Evolutionary conservation across 1,140 invertebrate species (phyloP), one percentile per base, ranked within the genome.

Genomic region (Sminthurinus signatus): DNA sequence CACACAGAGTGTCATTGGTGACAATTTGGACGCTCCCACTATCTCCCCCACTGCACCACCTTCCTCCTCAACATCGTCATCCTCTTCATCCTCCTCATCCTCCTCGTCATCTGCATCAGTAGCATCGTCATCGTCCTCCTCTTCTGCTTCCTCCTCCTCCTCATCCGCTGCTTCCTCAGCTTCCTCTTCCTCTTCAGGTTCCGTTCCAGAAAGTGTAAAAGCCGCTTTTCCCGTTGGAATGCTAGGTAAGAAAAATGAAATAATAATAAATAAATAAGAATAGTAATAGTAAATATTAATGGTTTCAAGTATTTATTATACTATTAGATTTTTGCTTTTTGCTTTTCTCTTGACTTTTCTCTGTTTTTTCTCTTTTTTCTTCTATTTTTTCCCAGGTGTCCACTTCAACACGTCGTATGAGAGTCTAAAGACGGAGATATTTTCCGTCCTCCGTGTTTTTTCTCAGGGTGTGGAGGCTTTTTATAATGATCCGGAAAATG

Each of bases 1-100:
- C 0, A 94, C 91, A n/a, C 91, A 96, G 76, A 91, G 89, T 72
- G 91, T 94, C 46, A 89, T 96, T 42, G 91, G 75, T 84, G 74
- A 87, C 73, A 74, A 51, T 50, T 70, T 69, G 19, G 73, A 74
- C 42, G 67, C 68, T 58, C 68, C 61, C 12, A 27, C 29, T 19
- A 5, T 14, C 3, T 19, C 36, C 50, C 50, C 50, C 23, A 52
- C 14, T 48, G 46, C 15, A 48, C 23, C 29, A 14, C 15, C 28
- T 52, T 87, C 70, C 85, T 86, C n/a, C 84, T 87, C 0, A 81
- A 8, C 32, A 5, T 36, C 32, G 5, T 36, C 32, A 8, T 36
- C 32, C 32, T 36, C 32, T 15, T 36, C 32, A 36, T 36, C 32
- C 5, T 36, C 32, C 5, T 36, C 32, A 36, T 5, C 32, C 32